These are phyloP conservation scores for Dione juno DNA, from an alignment of 2,888 invertebrate species.

Conservation along the genomic window DNA sequence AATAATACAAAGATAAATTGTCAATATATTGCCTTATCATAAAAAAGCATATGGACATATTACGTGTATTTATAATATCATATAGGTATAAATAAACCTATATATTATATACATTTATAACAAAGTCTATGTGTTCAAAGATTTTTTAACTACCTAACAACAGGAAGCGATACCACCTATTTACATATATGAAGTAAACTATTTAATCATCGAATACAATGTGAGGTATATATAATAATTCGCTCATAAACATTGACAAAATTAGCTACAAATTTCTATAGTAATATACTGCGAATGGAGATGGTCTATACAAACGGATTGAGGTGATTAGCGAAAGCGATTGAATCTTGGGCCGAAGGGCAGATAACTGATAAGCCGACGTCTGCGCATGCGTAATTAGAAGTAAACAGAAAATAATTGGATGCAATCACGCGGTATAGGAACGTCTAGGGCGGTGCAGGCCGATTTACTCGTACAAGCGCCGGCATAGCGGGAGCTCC, in stretches of 20 bases:
- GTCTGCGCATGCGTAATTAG: slow-evolving; percentile 83
- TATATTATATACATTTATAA: too few species aligned
- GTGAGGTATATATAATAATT: too few species aligned
- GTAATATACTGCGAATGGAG: slow-evolving; percentile 55
- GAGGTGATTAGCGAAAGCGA: slow-evolving; percentile 77
- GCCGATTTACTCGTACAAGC: slow-evolving; percentile 47
- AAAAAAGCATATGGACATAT: too few species aligned
- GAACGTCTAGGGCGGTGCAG: slow-evolving; percentile 65
- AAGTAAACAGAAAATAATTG: slow-evolving; percentile 84
- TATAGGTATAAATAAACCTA: too few species aligned
- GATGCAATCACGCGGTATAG: slow-evolving; percentile 78
- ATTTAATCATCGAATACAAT: neutral
- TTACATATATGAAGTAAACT: neutral
- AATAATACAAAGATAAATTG: too few species aligned
- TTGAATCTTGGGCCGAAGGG: slow-evolving; percentile 80
- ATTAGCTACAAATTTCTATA: slow-evolving; percentile 42
- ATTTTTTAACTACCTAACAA: too few species aligned
- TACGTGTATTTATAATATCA: too few species aligned
- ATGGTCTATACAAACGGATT: slow-evolving; percentile 73
- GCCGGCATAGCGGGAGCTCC: slow-evolving; percentile 58
- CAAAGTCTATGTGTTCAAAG: too few species aligned
- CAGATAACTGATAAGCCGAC: slow-evolving; percentile 78
- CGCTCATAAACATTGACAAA: slow-evolving; percentile 24
- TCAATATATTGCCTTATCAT: too few species aligned
- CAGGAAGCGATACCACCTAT: neutral